Evolutionary conservation across 35 echinoderm and acorn worm genomes (phyloP).

Genomic region (Apostichopus japonicus): DNA sequence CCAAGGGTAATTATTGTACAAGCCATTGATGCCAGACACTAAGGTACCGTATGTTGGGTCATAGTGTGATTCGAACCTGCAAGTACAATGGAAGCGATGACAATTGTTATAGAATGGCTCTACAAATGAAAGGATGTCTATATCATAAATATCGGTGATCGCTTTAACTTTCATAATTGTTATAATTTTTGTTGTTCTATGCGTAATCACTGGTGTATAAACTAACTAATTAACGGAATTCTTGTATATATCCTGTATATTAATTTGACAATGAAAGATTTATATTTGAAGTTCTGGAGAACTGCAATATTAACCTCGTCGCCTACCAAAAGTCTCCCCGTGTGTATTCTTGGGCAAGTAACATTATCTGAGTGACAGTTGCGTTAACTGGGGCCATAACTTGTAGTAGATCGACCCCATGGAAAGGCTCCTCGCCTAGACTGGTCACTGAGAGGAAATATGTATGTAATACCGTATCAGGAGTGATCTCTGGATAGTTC

Average conservation of each 20-base stretch:
- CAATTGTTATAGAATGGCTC: too few species aligned
- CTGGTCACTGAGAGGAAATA: constrained; percentile 30
- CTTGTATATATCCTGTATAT: too few species aligned
- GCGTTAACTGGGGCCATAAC: constrained; percentile 16
- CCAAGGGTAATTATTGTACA: not conserved
- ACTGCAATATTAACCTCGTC: not conserved
- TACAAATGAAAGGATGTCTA: too few species aligned
- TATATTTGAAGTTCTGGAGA: too few species aligned
- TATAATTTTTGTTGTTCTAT: too few species aligned
- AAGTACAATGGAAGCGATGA: not conserved
- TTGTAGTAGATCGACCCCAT: not conserved
- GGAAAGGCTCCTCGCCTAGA: not conserved
- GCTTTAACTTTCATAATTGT: too few species aligned
- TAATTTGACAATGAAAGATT: too few species aligned
- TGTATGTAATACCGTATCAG: not conserved
- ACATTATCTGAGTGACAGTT: constrained; percentile 26
- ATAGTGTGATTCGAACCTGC: constrained; percentile 18
- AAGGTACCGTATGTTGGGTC: not conserved
- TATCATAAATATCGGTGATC: too few species aligned
- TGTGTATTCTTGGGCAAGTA: constrained; percentile 11
- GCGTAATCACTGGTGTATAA: too few species aligned
- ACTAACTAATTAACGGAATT: too few species aligned
- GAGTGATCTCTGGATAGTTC: not conserved
- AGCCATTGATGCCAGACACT: not conserved
- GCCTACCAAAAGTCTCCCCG: constrained; percentile 7